A percentile compares a stretch with the other conserved stretches of the same genome.
These are phyloP conservation scores for Nomada flava DNA, from an alignment of 2,888 invertebrate species.

Conservation along the genomic window DNA sequence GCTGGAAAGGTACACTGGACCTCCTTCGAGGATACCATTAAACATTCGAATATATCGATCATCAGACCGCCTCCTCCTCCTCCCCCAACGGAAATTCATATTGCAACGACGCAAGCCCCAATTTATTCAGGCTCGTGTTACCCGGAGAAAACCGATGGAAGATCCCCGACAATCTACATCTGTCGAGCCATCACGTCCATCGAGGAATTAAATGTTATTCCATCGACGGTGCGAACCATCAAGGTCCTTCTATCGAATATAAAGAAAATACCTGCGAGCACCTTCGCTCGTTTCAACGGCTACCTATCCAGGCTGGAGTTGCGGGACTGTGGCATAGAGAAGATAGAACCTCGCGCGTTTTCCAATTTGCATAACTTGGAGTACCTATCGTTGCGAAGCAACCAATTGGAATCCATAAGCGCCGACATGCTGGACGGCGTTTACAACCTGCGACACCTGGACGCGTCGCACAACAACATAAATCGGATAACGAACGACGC, in stretches of 20 bases:
- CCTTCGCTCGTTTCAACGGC: constrained; percentile 72
- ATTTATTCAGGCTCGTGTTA: constrained; percentile 51
- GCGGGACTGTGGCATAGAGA: constrained; percentile 70
- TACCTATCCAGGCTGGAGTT: constrained; percentile 71
- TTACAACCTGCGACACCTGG: constrained; percentile 62
- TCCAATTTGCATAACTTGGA: constrained; percentile 65
- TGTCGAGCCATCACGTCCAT: constrained; percentile 70
- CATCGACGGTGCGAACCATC: constrained; percentile 62
- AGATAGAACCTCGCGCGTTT: constrained; percentile 71
- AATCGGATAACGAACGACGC: constrained; percentile 69
- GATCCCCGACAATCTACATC: constrained; percentile 42
- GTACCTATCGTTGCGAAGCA: constrained; percentile 68
- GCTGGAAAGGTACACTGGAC: constrained; percentile 72
- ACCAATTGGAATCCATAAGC: constrained; percentile 67
- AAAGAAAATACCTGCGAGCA: constrained; percentile 58
- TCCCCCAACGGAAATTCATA: neutral
- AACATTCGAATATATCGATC: constrained; percentile 52
- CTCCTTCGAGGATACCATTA: constrained; percentile 58
- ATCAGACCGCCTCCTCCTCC: neutral
- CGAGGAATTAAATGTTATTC: constrained; percentile 63
- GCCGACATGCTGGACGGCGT: constrained; percentile 64
- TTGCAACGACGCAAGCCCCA: constrained; percentile 3
- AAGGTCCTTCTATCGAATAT: constrained; percentile 70
- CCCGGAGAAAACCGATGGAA: constrained; percentile 14
- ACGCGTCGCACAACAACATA: constrained; percentile 74